Evolutionary conservation across 1,140 invertebrate genomes (phyloP).

Genomic region (Pseudomyrmex pallidus): DNA sequence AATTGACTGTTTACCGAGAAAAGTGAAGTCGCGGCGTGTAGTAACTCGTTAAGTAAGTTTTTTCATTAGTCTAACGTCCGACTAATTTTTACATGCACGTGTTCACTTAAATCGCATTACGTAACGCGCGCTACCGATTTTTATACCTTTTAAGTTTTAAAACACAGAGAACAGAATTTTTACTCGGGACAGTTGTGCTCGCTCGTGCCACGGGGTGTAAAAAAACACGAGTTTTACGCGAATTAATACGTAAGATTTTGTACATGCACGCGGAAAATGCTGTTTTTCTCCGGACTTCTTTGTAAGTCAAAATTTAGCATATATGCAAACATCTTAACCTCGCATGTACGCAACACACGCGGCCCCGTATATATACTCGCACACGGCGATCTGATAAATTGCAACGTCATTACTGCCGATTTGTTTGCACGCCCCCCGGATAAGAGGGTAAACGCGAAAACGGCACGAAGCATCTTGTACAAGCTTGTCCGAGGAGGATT

Average conservation of each 20-base stretch:
- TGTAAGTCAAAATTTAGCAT: slow-evolving; percentile 57
- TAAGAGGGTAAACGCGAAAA: slow-evolving; percentile 75
- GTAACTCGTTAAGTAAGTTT: slow-evolving; percentile 51
- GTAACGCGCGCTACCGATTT: slow-evolving; percentile 26
- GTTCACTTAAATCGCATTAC: slow-evolving; percentile 31
- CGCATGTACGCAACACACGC: not conserved
- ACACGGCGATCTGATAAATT: slow-evolving; percentile 80
- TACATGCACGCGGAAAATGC: too few species aligned
- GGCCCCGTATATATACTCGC: slow-evolving; percentile 8
- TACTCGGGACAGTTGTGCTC: slow-evolving; percentile 1
- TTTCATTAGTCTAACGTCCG: slow-evolving; percentile 46
- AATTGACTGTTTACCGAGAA: slow-evolving; percentile 15
- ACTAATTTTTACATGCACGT: slow-evolving; percentile 53
- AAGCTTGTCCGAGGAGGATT: slow-evolving; percentile 57
- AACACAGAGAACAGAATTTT: slow-evolving; percentile 21
- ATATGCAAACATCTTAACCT: slow-evolving; percentile 36
- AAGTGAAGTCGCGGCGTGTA: slow-evolving; percentile 15
- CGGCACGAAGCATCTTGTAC: slow-evolving; percentile 33
- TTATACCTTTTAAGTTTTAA: slow-evolving; percentile 31
- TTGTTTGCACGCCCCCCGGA: slow-evolving; percentile 81
- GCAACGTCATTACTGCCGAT: slow-evolving; percentile 83
- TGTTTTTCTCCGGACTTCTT: too few species aligned
- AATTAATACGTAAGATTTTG: not conserved
- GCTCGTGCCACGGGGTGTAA: not conserved
- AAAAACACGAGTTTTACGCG: not conserved